These are phyloP conservation scores for Saturnia japonica DNA, from an alignment of 2,888 invertebrate species.

Conservation along the genomic window DNA sequence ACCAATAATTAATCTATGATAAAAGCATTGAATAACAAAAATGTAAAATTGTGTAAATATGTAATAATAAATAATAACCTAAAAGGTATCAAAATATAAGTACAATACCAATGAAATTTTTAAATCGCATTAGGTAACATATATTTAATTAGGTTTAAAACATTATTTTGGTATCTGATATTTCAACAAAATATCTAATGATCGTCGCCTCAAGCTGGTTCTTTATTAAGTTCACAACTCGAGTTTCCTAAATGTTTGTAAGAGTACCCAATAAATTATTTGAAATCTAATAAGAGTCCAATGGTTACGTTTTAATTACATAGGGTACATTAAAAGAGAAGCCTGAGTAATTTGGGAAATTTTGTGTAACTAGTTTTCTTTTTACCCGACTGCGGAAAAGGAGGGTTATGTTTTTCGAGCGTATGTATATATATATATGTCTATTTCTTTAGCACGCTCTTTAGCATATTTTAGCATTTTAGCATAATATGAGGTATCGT, in stretches of 20 bases:
- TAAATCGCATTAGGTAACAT: neutral
- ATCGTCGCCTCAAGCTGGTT: neutral
- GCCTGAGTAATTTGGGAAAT: neutral
- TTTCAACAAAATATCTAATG: neutral
- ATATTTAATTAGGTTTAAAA: neutral
- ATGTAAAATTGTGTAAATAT: too few relatives aligned
- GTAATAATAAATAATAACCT: too few relatives aligned
- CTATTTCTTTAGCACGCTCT: too few relatives aligned
- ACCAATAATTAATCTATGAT: too few relatives aligned
- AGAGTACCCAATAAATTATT: slow-evolving; percentile 1
- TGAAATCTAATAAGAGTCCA: neutral
- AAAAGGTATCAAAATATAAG: too few relatives aligned
- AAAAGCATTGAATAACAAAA: too few relatives aligned
- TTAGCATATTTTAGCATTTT: too few relatives aligned
- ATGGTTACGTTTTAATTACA: slow-evolving; percentile 3
- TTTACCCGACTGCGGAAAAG: too few relatives aligned
- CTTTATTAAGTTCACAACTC: slow-evolving; percentile 10
- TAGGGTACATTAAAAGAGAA: neutral
- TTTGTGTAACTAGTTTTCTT: neutral
- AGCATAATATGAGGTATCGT: too few relatives aligned
- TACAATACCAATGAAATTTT: too few relatives aligned
- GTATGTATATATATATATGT: too few relatives aligned
- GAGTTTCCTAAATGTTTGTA: slow-evolving; percentile 13
- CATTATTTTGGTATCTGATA: neutral
- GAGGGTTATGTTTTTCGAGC: too few relatives aligned